phyloP scores from a whole-genome alignment of 2,888 invertebrate genomes.

The Sarcophaga rosellei region DNA sequence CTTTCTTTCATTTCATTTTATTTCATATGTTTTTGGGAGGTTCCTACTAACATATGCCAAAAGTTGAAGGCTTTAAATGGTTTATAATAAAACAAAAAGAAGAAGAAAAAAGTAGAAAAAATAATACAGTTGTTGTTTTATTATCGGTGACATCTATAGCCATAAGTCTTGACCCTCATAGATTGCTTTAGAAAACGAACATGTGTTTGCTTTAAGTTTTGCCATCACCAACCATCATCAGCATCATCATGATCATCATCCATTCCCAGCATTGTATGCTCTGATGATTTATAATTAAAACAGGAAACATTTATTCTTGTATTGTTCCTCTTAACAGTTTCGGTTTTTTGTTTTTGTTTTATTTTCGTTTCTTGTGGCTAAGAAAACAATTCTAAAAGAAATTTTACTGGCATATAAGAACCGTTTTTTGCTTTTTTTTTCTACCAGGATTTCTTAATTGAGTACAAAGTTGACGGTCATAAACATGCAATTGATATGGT shows the following conservation, averaged over 20 bases:
- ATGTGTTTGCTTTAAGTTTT: constrained; percentile 48
- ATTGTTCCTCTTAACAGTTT: background rate
- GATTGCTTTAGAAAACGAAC: constrained; percentile 38
- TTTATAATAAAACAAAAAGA: constrained; percentile 11
- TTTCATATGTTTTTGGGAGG: constrained; percentile 5
- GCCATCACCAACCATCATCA: constrained; percentile 28
- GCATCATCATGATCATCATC: constrained; percentile 19
- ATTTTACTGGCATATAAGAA: background rate
- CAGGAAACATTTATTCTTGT: constrained; percentile 45
- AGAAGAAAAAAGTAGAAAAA: background rate
- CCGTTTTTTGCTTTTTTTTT: too few relatives aligned
- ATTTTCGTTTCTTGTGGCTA: background rate
- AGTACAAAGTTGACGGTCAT: background rate
- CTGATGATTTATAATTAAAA: constrained; percentile 65
- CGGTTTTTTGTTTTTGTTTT: background rate
- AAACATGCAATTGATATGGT: constrained; percentile 33
- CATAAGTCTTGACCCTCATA: constrained; percentile 68
- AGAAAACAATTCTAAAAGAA: background rate
- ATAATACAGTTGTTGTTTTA: constrained; percentile 31
- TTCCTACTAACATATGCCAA: constrained; percentile 27
- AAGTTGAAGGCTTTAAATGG: constrained; percentile 10
- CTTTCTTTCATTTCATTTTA: background rate
- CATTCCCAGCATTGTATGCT: constrained; percentile 47
- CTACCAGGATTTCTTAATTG: background rate
- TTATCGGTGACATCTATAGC: constrained; percentile 66